Conservation (phyloP, 2,113 vertebrate genomes). For the Pomatorhinus ruficollis region DNA sequence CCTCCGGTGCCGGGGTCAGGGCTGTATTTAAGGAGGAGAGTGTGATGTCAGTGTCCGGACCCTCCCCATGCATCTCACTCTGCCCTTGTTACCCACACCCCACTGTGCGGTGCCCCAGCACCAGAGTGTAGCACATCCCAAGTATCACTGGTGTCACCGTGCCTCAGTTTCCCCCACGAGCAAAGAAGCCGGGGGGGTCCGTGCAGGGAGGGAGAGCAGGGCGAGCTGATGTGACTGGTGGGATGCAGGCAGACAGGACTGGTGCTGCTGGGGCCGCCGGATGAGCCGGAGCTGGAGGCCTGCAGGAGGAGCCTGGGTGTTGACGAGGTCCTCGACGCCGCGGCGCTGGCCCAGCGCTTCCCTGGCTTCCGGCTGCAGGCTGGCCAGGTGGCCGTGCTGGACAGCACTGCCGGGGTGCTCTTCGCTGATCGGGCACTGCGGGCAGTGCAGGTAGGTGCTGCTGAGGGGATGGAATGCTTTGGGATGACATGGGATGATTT, state of each 20-base stretch:
- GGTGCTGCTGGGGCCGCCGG: constrained; percentile 78
- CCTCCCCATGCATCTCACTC: background rate
- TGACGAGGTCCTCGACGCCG: background rate
- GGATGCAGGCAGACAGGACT: constrained; percentile 76
- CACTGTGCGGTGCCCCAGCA: accelerated
- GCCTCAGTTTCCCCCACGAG: background rate
- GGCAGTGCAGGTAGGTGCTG: constrained; percentile 80
- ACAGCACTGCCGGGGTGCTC: constrained; percentile 82
- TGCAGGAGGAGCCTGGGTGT: constrained; percentile 57
- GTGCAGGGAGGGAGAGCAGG: accelerated
- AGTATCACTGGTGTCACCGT: accelerated
- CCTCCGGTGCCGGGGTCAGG: background rate
- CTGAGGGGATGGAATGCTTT: accelerated
- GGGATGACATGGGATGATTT: background rate
- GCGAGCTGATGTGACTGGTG: background rate
- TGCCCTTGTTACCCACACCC: background rate
- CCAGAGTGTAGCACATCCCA: background rate
- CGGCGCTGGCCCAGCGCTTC: constrained; percentile 73
- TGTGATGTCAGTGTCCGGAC: accelerated
- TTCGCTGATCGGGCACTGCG: constrained; percentile 84
- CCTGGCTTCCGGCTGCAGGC: constrained; percentile 72
- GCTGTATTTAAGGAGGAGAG: background rate
- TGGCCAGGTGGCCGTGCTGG: constrained; percentile 79
- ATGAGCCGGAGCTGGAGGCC: constrained; percentile 63
- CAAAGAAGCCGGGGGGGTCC: accelerated